phyloP scores from a whole-genome alignment of 2,113 vertebrate genomes.

The Telmatochromis bifrenatus region DNA sequence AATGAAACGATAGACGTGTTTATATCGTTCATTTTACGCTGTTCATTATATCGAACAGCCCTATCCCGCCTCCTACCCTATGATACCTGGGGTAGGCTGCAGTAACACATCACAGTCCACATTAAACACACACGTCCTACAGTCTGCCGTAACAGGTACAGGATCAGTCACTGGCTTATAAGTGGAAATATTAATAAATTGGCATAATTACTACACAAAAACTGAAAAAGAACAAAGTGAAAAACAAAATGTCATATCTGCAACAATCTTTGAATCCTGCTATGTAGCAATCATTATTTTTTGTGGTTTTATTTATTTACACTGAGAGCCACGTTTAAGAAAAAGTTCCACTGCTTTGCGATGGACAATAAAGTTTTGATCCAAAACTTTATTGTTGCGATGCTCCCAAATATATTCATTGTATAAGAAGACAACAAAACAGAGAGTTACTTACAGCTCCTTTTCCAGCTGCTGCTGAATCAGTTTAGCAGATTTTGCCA shows the following conservation, averaged over 20 bases:
- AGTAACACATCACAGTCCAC: background rate
- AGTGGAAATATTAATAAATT: background rate
- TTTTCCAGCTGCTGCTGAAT: conserved; percentile 96
- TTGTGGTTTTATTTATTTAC: background rate
- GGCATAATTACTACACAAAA: background rate
- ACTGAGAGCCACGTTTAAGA: background rate
- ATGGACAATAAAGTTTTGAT: background rate
- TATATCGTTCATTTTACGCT: too few species aligned
- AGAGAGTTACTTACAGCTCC: conserved; percentile 78
- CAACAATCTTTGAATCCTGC: background rate
- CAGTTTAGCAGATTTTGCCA: conserved; percentile 94
- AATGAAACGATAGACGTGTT: too few species aligned
- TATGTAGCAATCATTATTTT: background rate
- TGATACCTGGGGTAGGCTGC: background rate
- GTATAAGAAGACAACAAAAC: background rate
- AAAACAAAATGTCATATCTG: background rate
- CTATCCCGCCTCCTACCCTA: fast-evolving
- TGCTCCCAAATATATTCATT: background rate
- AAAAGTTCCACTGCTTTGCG: background rate
- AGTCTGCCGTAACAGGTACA: background rate
- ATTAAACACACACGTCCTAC: background rate
- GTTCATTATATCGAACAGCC: too few species aligned
- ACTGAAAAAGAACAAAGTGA: background rate
- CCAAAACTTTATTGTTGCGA: background rate
- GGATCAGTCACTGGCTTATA: background rate